Conservation (phyloP, 2,113 vertebrate genomes). For the Gallinago media region DNA sequence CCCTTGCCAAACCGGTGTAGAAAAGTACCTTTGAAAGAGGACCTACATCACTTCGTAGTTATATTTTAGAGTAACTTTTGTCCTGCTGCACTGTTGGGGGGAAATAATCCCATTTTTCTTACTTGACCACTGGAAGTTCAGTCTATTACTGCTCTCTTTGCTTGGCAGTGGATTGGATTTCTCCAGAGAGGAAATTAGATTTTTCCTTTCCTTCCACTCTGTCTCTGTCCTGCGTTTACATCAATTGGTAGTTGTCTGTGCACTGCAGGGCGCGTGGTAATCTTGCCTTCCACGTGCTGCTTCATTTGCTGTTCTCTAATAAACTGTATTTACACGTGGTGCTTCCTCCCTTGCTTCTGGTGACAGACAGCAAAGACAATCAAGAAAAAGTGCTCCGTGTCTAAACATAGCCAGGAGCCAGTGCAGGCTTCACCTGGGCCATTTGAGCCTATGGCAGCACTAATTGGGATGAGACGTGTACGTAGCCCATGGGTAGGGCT, state of each 20-base stretch:
- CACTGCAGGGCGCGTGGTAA: not conserved
- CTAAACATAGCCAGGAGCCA: not conserved
- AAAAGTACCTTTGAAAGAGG: not conserved
- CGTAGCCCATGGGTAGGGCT: rapidly evolving
- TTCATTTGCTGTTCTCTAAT: slow-evolving; percentile 17
- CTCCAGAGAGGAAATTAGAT: slow-evolving; percentile 38
- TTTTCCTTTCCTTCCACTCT: slow-evolving; percentile 21
- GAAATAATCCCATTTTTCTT: slow-evolving; percentile 12
- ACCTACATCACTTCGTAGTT: not conserved
- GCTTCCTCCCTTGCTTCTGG: not conserved
- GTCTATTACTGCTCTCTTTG: slow-evolving; percentile 31
- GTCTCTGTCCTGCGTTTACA: slow-evolving; percentile 18
- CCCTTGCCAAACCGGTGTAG: not conserved
- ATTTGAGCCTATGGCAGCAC: not conserved
- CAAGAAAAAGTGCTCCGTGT: not conserved
- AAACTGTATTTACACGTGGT: not conserved
- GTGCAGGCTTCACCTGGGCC: not conserved
- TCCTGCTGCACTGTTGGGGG: not conserved
- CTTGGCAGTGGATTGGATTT: slow-evolving; percentile 41
- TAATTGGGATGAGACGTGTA: not conserved
- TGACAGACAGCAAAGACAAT: not conserved
- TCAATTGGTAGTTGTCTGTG: not conserved
- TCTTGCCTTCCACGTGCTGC: not conserved
- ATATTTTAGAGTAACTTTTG: not conserved
- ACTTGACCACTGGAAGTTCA: not conserved